A percentile compares a stretch with the other conserved stretches of the same genome.
phyloP scores from a whole-genome alignment of 2,888 invertebrate genomes.

The Leucophenga maculata region DNA sequence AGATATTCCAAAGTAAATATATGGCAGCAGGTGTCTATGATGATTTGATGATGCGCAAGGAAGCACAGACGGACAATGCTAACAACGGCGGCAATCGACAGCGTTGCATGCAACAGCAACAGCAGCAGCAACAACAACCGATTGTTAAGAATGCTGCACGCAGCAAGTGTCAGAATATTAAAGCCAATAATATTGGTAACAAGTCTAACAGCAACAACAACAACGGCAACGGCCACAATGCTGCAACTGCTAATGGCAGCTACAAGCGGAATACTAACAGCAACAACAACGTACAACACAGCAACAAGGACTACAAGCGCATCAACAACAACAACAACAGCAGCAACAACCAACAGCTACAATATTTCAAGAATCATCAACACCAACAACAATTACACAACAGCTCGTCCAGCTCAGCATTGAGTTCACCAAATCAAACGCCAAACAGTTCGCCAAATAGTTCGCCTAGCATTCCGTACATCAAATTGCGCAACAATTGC shows the following conservation, averaged over 20 bases:
- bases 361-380: conserved; percentile 37
- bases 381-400: conserved; percentile 34
- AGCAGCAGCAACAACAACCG: neutral
- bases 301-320: neutral
- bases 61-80: neutral
- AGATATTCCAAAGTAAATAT: neutral
- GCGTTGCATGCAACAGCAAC: neutral
- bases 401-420: conserved; percentile 37
- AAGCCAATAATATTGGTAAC: conserved; percentile 34
- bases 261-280: conserved; percentile 30
- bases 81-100: neutral
- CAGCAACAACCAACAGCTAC: conserved; percentile 45
- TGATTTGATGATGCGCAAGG: neutral
- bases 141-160: neutral
- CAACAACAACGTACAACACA: neutral
- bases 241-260: conserved; percentile 7
- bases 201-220: conserved; percentile 33
- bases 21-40: neutral
- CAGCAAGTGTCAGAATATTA: neutral
- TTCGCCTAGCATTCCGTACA: conserved; percentile 46
- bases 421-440: conserved; percentile 52
- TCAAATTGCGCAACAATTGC: conserved; percentile 41
- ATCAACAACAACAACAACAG: conserved; percentile 31
- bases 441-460: conserved; percentile 56
- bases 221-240: neutral